Conservation (phyloP, 2,888 invertebrate genomes). For the Blera fallax region DNA sequence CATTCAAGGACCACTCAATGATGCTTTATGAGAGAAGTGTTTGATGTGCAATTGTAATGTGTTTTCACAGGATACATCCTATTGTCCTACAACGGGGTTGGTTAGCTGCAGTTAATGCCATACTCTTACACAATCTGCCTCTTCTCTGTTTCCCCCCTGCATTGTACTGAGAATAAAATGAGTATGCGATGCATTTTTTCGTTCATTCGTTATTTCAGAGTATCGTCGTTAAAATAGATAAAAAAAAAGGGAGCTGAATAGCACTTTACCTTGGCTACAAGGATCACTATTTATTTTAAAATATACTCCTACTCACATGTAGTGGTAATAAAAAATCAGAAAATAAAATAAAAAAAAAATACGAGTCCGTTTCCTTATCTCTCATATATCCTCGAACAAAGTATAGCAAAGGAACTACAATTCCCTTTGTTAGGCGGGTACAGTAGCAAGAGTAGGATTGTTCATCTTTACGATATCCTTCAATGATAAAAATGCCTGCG, state of each 20-base stretch:
- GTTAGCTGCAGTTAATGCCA: constrained; percentile 54
- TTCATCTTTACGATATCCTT: constrained; percentile 69
- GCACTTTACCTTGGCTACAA: constrained; percentile 53
- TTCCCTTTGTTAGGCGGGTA: constrained; percentile 7
- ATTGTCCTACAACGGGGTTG: constrained; percentile 45
- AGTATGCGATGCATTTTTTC: neutral
- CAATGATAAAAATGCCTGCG: constrained; percentile 61
- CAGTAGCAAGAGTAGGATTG: constrained; percentile 36
- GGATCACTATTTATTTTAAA: constrained; percentile 60
- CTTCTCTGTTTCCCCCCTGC: neutral
- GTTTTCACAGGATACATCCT: constrained; percentile 31
- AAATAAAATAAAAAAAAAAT: too few relatives aligned
- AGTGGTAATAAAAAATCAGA: constrained; percentile 25
- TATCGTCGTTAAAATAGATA: neutral
- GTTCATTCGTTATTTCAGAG: constrained; percentile 10
- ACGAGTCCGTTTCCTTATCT: constrained; percentile 49
- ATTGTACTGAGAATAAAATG: constrained; percentile 3
- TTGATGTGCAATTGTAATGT: constrained; percentile 65
- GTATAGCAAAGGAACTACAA: constrained; percentile 27
- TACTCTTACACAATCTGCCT: neutral
- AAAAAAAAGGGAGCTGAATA: constrained; percentile 4
- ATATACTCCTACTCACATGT: constrained; percentile 17
- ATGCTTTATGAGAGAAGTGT: constrained; percentile 62
- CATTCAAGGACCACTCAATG: constrained; percentile 66
- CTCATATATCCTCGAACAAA: neutral